phyloP scores from a whole-genome alignment of 2,888 invertebrate species.

The Acanthopleura granulata region DNA sequence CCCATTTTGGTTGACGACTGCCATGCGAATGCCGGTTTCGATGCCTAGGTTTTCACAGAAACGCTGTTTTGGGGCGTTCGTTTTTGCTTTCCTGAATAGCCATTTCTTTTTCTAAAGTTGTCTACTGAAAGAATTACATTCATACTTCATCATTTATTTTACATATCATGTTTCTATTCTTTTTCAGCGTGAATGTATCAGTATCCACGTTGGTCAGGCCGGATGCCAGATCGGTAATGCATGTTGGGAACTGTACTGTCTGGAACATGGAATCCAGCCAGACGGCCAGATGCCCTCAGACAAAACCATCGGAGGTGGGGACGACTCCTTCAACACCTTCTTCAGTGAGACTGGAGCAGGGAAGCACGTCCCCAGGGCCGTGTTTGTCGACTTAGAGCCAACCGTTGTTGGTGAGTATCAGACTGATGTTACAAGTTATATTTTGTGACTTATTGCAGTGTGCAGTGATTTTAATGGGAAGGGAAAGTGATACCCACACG shows the following conservation, averaged over 20 bases:
- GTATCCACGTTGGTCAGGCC: background rate
- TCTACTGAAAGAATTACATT: too few relatives aligned
- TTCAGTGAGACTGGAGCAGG: constrained; percentile 6
- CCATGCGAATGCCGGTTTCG: too few relatives aligned
- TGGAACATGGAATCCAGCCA: background rate
- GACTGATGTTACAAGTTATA: too few relatives aligned
- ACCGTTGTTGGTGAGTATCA: background rate
- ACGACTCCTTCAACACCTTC: constrained; percentile 10
- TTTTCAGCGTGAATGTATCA: constrained; percentile 4
- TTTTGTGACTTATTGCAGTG: too few relatives aligned
- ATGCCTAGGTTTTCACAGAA: too few relatives aligned
- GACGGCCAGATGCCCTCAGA: constrained; percentile 6
- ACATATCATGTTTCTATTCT: background rate
- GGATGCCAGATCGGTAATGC: background rate
- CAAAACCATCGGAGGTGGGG: constrained; percentile 4
- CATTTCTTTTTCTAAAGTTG: too few relatives aligned
- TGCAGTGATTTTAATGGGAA: too few relatives aligned
- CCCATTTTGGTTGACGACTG: too few relatives aligned
- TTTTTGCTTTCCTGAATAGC: too few relatives aligned
- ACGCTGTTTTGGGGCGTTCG: too few relatives aligned
- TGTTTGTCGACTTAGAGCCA: background rate
- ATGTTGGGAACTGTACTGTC: constrained; percentile 6
- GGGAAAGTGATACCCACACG: too few relatives aligned
- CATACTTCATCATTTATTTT: too few relatives aligned
- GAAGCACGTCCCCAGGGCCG: background rate